Conservation (phyloP, 2,888 invertebrate genomes). For the Myopa testacea region DNA sequence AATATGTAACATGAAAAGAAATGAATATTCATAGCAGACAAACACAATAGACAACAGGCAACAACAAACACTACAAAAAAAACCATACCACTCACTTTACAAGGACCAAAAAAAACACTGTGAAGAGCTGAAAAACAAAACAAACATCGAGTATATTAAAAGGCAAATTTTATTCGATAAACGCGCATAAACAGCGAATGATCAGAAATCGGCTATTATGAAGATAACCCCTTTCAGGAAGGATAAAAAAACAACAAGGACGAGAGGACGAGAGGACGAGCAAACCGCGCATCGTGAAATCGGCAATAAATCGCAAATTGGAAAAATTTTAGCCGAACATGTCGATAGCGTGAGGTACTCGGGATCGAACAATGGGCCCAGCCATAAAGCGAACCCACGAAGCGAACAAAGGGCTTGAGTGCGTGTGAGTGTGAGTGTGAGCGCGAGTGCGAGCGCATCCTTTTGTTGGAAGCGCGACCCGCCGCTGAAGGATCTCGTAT, state of each 20-base stretch:
- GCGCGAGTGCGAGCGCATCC: conserved; percentile 29
- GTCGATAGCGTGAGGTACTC: background rate
- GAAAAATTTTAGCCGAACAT: conserved; percentile 19
- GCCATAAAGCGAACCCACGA: conserved; percentile 33
- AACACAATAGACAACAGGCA: background rate
- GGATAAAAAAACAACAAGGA: background rate
- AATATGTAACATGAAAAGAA: background rate
- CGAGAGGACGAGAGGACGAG: background rate
- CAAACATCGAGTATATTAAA: conserved; percentile 52
- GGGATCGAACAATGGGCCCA: background rate
- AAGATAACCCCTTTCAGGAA: background rate
- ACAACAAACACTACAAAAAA: background rate
- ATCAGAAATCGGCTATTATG: conserved; percentile 21
- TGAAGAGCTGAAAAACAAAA: background rate
- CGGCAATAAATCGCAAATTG: conserved; percentile 47
- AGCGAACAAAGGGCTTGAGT: conserved; percentile 41
- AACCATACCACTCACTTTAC: background rate
- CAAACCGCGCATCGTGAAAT: conserved; percentile 38
- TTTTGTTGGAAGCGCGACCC: conserved; percentile 20
- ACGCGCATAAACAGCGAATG: conserved; percentile 44
- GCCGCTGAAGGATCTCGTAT: conserved; percentile 6
- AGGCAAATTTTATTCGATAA: conserved; percentile 61
- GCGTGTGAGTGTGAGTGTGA: background rate
- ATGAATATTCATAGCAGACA: conserved; percentile 18
- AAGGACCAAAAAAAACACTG: background rate